Conservation (phyloP, 2,113 vertebrate species). For the Antechinus stuartii region DNA sequence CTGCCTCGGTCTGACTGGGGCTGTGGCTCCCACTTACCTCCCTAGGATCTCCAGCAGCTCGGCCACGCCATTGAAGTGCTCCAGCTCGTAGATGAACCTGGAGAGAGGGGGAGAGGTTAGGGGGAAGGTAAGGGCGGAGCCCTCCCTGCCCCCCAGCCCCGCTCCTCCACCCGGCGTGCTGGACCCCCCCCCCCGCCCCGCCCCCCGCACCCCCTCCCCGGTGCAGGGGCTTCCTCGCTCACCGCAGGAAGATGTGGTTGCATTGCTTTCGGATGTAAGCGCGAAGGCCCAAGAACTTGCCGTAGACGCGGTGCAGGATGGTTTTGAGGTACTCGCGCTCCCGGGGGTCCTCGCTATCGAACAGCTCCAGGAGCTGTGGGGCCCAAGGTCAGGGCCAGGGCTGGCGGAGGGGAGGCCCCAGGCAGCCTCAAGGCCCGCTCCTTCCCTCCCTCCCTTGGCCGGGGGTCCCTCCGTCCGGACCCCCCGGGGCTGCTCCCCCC, state of each 20-base stretch:
- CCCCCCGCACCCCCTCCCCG: not conserved
- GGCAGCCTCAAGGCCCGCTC: not conserved
- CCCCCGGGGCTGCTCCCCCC: too few relatives aligned
- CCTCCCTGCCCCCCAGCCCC: not conserved
- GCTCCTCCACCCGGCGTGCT: not conserved
- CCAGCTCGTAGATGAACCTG: slow-evolving; percentile 89
- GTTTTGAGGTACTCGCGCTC: slow-evolving; percentile 96
- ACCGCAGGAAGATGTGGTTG: slow-evolving; percentile 97
- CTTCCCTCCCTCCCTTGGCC: not conserved
- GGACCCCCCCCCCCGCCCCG: not conserved
- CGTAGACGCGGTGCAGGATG: slow-evolving; percentile 94
- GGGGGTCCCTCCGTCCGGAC: not conserved
- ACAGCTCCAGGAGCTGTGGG: slow-evolving; percentile 91
- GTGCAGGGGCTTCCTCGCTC: slow-evolving; percentile 28
- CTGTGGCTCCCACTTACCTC: slow-evolving; percentile 77
- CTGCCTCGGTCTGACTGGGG: too few relatives aligned
- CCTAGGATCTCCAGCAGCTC: slow-evolving; percentile 89
- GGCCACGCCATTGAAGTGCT: slow-evolving; percentile 89
- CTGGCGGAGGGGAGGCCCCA: not conserved
- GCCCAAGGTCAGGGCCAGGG: slow-evolving; percentile 28
- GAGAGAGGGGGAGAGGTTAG: not conserved
- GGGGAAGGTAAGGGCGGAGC: not conserved
- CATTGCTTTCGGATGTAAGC: slow-evolving; percentile 96
- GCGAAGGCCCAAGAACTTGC: slow-evolving; percentile 93
- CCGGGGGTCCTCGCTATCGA: slow-evolving; percentile 94